Base-by-base conservation (phyloP, 2,888 invertebrate species). In the Phaonia tiefii region DNA sequence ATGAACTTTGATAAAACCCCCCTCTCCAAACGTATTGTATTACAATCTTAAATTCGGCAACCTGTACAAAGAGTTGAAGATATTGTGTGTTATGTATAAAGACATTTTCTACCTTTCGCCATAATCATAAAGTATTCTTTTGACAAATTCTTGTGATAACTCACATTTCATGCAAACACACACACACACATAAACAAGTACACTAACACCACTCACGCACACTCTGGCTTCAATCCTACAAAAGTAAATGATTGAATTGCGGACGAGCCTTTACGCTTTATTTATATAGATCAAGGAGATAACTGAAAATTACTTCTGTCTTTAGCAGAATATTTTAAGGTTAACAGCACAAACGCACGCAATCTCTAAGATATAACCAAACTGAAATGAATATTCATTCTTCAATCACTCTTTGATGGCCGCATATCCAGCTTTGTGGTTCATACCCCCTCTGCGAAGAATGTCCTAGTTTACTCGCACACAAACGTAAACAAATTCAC, bases 141-240 rank as follows among this genome's bases (percentile, higher is more conserved):
- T 71, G 70, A 71, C 76, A 71, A 76, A 76, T 76, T 70, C 22
- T 46, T 56, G 56, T 71, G 56, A 56, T 70, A 71, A 54, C 63
- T 65, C 49, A 37, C 17, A 17, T 70, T 65, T 76, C 44, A 58
- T 13, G 26, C 39, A 31, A 31, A 54, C 17, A 54, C 15, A 54
- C 11, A 22, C 10, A 1, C 20, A 22, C 4, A n/a, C 54, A 26
- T 31, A 17, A 8, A 69, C 54, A 56, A 54, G 60, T 31, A 39
- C 31, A 17, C 17, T 4, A 15, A 13, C 37, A 1, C 31, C 20
- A 60, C n/a, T 26, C 17, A 58, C 37, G 3, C 22, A 56, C n/a
- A 22, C 11, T 26, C 25, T 13, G 20, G 25, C 13, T 5, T 11
- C 22, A 63, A 42, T 42, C 22, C 7, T 11, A 20, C 51, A 44